Conservation (phyloP, 2,888 invertebrate species). For the Capitulum mitella region DNA sequence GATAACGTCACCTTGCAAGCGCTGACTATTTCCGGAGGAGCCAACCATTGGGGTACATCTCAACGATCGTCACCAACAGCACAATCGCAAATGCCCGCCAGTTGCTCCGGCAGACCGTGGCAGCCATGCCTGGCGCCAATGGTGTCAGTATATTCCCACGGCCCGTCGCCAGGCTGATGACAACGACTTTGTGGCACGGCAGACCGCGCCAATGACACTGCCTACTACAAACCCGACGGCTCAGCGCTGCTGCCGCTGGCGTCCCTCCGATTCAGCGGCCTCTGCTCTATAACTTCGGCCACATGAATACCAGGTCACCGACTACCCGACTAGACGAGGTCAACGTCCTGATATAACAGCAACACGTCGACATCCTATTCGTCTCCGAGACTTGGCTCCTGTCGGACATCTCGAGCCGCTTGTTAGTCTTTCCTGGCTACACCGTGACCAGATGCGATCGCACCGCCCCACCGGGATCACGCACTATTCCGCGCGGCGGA, state of each 20-base stretch:
- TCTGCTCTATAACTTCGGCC: not conserved
- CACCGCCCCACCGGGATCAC: not conserved
- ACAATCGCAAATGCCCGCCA: no score
- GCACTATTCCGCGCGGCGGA: not conserved
- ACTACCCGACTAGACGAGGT: not conserved
- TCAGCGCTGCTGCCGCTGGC: not conserved
- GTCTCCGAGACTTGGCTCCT: not conserved
- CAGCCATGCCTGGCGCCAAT: no score
- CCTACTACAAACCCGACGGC: not conserved
- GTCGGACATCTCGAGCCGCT: not conserved
- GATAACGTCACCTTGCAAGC: no score
- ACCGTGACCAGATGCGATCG: not conserved
- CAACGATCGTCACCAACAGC: no score
- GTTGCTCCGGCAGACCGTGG: no score
- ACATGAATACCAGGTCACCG: not conserved
- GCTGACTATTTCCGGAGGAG: no score
- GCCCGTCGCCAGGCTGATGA: no score
- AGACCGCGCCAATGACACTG: no score
- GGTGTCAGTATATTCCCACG: no score
- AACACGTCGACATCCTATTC: not conserved
- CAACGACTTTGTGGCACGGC: no score
- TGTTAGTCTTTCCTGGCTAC: not conserved
- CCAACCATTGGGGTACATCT: no score
- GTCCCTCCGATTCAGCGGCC: not conserved
- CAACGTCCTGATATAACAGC: not conserved